Conservation (phyloP, 2,113 vertebrate species). For the Silurus glanis region DNA sequence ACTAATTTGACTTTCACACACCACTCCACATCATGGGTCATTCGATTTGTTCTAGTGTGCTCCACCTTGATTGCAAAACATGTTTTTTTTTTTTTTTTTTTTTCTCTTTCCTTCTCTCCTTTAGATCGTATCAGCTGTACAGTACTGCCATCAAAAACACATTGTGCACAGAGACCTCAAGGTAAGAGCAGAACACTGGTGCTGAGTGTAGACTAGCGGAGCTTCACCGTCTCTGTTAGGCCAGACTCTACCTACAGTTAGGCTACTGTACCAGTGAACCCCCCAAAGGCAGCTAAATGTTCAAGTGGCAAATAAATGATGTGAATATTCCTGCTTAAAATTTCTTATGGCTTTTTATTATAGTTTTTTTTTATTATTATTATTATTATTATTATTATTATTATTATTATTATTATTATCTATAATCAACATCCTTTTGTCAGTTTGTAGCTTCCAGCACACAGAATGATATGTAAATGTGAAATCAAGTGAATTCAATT, state of each 20-base stretch:
- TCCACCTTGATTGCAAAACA: neutral
- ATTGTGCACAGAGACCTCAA: constrained; percentile 57
- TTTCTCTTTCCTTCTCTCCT: neutral
- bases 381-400: neutral
- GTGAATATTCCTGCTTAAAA: neutral
- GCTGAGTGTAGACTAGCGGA: neutral
- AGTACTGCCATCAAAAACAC: constrained; percentile 57
- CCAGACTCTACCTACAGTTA: no score
- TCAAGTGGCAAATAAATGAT: neutral
- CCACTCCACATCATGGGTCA: constrained; percentile 17
- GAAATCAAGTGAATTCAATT: neutral
- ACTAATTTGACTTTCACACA: constrained; percentile 31
- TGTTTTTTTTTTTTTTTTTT: neutral
- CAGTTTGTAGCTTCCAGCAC: neutral
- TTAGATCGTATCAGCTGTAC: constrained; percentile 53
- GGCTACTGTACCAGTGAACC: neutral
- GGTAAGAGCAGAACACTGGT: constrained; percentile 31
- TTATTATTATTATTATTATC: neutral
- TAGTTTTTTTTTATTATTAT: neutral
- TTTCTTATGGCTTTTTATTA: neutral
- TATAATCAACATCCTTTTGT: neutral
- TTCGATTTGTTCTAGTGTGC: constrained; percentile 3
- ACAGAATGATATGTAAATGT: neutral
- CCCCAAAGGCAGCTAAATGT: neutral
- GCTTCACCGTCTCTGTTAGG: neutral